These are phyloP conservation scores for Eristalis arbustorum DNA, from an alignment of 2,888 invertebrate genomes.

Conservation along the genomic window DNA sequence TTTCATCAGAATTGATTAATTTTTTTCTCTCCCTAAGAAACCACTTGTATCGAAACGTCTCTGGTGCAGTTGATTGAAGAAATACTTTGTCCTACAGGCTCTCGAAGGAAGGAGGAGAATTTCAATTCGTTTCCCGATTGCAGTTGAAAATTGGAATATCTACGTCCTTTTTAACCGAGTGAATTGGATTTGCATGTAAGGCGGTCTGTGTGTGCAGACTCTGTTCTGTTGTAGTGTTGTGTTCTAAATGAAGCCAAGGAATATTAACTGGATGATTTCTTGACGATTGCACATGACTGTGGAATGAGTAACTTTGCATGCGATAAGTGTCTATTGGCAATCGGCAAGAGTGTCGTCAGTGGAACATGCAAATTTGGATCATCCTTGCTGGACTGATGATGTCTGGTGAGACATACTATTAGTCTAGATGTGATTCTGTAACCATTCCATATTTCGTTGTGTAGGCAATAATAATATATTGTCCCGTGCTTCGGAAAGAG, in stretches of 20 bases:
- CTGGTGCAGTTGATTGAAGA: constrained; percentile 39
- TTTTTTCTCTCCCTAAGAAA: not conserved
- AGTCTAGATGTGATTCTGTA: no score
- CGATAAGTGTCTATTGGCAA: no score
- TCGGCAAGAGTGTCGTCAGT: no score
- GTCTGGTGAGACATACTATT: no score
- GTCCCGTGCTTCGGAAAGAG: no score
- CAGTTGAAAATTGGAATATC: not conserved
- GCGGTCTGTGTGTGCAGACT: not conserved
- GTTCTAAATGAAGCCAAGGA: not conserved
- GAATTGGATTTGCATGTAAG: not conserved
- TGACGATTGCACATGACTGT: not conserved
- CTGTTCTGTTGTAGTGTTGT: not conserved
- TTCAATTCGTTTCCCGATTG: not conserved
- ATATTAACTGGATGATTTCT: not conserved
- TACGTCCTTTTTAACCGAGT: not conserved
- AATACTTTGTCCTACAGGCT: constrained; percentile 7
- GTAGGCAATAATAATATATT: no score
- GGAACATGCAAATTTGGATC: no score
- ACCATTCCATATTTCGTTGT: no score
- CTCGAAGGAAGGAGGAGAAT: not conserved
- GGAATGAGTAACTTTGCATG: not conserved
- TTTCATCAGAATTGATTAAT: constrained; percentile 43
- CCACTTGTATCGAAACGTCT: not conserved
- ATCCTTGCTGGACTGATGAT: no score